Evolutionary conservation across 1,140 invertebrate species (phyloP), one percentile per base, ranked within the genome.

Genomic region (Drosophila busckii): DNA sequence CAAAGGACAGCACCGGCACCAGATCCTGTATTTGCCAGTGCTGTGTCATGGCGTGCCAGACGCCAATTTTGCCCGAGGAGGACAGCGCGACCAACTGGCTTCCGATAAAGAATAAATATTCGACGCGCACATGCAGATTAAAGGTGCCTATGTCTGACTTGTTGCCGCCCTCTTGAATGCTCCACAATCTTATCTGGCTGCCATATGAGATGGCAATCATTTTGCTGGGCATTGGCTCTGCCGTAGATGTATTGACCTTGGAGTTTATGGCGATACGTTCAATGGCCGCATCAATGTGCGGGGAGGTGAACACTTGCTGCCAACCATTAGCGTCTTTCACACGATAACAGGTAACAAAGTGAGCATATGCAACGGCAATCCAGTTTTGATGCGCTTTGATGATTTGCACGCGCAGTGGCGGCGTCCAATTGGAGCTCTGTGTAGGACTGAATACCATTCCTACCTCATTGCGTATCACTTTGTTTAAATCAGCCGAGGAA

Each of bases 1-100:
- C 97, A 87, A 97, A 97, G 1, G 97, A 98, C 8, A 96, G 93
- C 20, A 99, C 96, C 1, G 96, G 94, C 23, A 97, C 93, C 15
- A 98, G 94, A 89, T 98, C 96, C 88, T 98, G 97, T 31, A 97
- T 97, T 89, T 98, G 94, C 96, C 97, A 99, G 88, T 99, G 96
- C 71, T 98, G 97, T 0, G 97, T 98, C 93, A 97, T 98, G 0
- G 97, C 95, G 89, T 99, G 97, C 97, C 97, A 99, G 9, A 99
- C 97, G 4, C 97, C 97, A 53, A 98, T 96, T 89, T 98, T 98
- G n/a, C 97, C 97, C 12, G 93, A 93, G 2, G 94, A 88, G 25
- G 96, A 97, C 9, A 99, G 89, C 2, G 97, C 97, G 7, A 99
- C 97, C 22, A 99, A 88, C 84, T 99, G 97, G 67, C 94, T 97